A percentile compares a stretch with the other conserved stretches of the same genome.
These are phyloP conservation scores for Ophiothrix spiculata DNA, from an alignment of 35 echinoderm and acorn worm genomes.

Conservation along the genomic window DNA sequence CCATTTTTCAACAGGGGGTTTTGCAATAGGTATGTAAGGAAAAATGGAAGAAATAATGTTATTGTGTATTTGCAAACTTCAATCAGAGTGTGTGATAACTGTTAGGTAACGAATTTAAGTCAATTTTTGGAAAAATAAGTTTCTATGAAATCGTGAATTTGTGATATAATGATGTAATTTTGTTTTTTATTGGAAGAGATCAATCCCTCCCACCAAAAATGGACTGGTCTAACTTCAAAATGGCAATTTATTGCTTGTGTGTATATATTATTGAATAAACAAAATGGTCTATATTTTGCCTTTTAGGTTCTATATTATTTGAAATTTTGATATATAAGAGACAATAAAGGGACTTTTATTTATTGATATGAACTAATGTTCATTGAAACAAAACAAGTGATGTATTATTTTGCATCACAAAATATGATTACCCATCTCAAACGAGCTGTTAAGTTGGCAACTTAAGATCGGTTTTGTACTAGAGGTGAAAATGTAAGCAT, in stretches of 20 bases:
- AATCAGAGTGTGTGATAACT: background rate
- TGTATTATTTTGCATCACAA: no score
- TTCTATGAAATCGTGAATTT: no score
- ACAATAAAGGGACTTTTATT: no score
- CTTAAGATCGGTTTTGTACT: no score
- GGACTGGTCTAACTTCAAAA: background rate
- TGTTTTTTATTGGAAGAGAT: background rate
- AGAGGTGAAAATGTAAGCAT: no score
- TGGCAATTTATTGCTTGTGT: background rate
- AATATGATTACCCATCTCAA: no score
- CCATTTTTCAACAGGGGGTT: background rate
- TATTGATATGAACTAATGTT: no score
- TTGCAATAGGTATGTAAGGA: background rate
- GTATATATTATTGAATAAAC: background rate
- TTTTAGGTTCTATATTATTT: no score
- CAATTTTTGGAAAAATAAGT: no score
- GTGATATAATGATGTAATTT: background rate
- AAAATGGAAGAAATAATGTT: background rate
- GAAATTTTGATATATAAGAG: no score
- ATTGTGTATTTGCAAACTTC: background rate
- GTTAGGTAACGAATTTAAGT: background rate
- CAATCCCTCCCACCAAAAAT: background rate
- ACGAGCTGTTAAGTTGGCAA: no score
- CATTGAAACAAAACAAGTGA: no score
- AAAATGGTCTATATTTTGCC: background rate